Conservation (phyloP, 1,140 invertebrate species). For the Pseudomyrmex flavicornis region DNA sequence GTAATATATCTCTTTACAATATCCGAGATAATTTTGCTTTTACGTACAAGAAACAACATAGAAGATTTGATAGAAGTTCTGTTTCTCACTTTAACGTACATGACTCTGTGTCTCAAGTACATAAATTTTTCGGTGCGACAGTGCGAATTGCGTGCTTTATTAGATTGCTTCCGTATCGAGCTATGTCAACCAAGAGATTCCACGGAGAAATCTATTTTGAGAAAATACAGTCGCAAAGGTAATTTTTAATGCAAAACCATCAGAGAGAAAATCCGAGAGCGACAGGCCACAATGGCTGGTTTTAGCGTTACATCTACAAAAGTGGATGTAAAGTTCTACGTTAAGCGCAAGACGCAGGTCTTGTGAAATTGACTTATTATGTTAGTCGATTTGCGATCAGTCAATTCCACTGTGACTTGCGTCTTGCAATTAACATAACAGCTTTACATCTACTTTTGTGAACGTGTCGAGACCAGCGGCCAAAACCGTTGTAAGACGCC, state of each 20-base stretch:
- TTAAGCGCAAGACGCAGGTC: too few species aligned
- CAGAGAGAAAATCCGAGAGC: too few species aligned
- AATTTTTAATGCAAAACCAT: neutral
- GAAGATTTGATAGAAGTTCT: constrained; percentile 37
- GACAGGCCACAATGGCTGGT: too few species aligned
- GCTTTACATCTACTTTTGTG: too few species aligned
- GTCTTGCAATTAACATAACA: too few species aligned
- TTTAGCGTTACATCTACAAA: too few species aligned
- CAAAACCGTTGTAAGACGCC: neutral
- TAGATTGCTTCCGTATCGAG: constrained; percentile 20
- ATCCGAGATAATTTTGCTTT: constrained; percentile 11
- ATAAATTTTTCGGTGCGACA: constrained; percentile 30
- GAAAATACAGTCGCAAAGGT: constrained; percentile 30
- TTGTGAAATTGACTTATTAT: too few species aligned
- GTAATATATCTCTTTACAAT: constrained; percentile 43
- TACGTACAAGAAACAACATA: constrained; percentile 16
- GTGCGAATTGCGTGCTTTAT: constrained; percentile 17
- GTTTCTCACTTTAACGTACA: constrained; percentile 25
- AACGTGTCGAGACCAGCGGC: too few species aligned
- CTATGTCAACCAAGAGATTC: constrained; percentile 33
- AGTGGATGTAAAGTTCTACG: too few species aligned
- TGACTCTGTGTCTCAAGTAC: constrained; percentile 32
- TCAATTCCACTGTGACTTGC: too few species aligned
- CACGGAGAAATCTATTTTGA: constrained; percentile 18
- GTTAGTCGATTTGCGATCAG: too few species aligned